Evolutionary conservation across 2,888 invertebrate species (phyloP), one percentile per base, ranked within the genome.

Genomic region (Chirona hameri): DNA sequence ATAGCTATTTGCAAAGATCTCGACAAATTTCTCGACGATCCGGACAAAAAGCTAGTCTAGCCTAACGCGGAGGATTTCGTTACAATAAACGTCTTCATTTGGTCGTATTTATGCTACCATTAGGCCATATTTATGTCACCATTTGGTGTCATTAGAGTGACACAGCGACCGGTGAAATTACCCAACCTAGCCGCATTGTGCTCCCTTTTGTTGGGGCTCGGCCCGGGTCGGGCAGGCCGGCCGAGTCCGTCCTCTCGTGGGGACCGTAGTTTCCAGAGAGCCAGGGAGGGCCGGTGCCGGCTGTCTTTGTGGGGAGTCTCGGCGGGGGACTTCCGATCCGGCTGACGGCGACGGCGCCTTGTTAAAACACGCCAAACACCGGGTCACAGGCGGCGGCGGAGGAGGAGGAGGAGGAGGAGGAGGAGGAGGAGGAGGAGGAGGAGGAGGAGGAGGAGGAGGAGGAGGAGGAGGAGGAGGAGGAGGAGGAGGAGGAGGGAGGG

Each of bases 341-440:
- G 3, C 31, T 2, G 72, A 18, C 69, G 72, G 31, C 72, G 31
- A 31, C 31, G 31, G 31, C 72, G 31, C 72, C 72, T 29, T 31
- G 72, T 31, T 72, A 72, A 72, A 72, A 72, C 72, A 72, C 72
- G 72, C 72, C 72, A 31, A 29, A 72, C 29, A 27, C 10, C 72
- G 0, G n/a, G 27, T 14, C 60, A 24, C 60, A 5, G 69, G 3
- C 72, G 18, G 29, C 72, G 9, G 65, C 15, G 18, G 72, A 24
- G 29, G 27, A 29, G 15, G 14, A 69, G 69, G 14, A 12, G 69
- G 21, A 18, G 21, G 65, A n/a, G n/a, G n/a, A n/a, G n/a, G n/a
- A n/a, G n/a, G n/a, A n/a, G n/a, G n/a, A n/a, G n/a, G 52, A 52
- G 52, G 1, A 4, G 52, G 52, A 12, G 18, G 52, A 52, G 52